Base-by-base conservation (phyloP, 1,140 invertebrate genomes). In the Diploscapter pachys region DNA sequence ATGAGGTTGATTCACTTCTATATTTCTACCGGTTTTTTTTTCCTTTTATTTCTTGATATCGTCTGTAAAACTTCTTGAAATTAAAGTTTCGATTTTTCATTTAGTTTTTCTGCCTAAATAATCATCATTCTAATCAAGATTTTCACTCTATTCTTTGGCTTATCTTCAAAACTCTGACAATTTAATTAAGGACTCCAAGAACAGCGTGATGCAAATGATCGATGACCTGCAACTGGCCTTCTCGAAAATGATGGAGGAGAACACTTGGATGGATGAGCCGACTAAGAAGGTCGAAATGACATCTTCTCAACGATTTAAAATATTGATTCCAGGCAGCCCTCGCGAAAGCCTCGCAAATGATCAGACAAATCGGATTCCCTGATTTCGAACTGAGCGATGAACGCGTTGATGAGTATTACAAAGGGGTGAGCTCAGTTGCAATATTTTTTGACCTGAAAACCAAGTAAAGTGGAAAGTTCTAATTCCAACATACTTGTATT, bases 181-280 rank as follows among this genome's bases (percentile, higher is more conserved):
- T 31, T 65, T 65, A 48, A 11, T 55, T 68, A 50, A 68, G 66
- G 70, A 72, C n/a, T 63, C 75, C 13, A 89, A 89, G 80, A 81
- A 85, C 51, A 85, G 82, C 54, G 88, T 78, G 9, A 61, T 80
- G n/a, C 90, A 91, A 83, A 93, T 94, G 92, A 94, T 94, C 62
- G 90, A 91, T 71, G 92, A 91, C 2, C 91, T 94, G 62, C 86
- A 92, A 31, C 91, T 92, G 78, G 92, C 93, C 3, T 94, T 94
- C 83, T 92, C 92, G 77, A 92, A 94, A 81, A 87, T 93, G 0
- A 86, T 94, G 3, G 89, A 90, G 4, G 91, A 93, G 82, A 93
- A 93, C 86, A 88, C 91, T 75, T 94, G 93, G 93, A 94, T 94
- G 93, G 92, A 94, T 81, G 90, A 92, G 69, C 91, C 92, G 83